These are phyloP conservation scores for Dicyrtoma fusca DNA, from an alignment of 2,888 invertebrate species.

Conservation along the genomic window DNA sequence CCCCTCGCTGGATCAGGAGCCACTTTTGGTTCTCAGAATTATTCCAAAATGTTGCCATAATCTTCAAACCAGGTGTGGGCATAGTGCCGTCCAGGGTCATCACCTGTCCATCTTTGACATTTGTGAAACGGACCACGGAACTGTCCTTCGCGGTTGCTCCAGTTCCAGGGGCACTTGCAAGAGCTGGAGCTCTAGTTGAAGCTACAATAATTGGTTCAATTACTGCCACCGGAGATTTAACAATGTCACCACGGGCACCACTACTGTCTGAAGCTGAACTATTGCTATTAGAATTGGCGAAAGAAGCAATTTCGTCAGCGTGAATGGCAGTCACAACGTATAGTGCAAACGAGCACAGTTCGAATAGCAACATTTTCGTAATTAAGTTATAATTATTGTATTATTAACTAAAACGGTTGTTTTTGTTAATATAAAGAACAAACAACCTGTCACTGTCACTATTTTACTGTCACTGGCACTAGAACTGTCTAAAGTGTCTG, in stretches of 20 bases:
- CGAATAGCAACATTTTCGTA: not conserved
- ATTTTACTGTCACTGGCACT: too few species aligned
- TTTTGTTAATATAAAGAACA: too few species aligned
- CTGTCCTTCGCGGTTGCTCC: not conserved
- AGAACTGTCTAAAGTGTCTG: too few species aligned
- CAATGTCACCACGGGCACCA: not conserved
- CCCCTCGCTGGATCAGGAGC: slow-evolving; percentile 13
- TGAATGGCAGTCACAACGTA: not conserved
- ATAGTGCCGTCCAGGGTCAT: slow-evolving; percentile 17
- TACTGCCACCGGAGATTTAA: not conserved
- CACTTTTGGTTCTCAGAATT: slow-evolving; percentile 24
- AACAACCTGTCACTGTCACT: too few species aligned
- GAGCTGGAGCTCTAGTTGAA: not conserved
- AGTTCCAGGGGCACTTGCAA: not conserved
- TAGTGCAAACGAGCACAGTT: not conserved
- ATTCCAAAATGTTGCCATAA: slow-evolving; percentile 16
- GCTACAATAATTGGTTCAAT: not conserved
- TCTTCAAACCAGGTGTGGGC: slow-evolving; percentile 9
- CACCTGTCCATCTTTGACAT: slow-evolving; percentile 24
- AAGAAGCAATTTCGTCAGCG: not conserved
- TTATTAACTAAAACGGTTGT: too few species aligned
- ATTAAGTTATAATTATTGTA: too few species aligned
- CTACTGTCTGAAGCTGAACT: not conserved
- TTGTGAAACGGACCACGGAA: slow-evolving; percentile 12
- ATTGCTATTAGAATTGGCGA: too few species aligned